Evolutionary conservation across 2,113 vertebrate genomes (phyloP).

Genomic region (Tauraco erythrolophus): DNA sequence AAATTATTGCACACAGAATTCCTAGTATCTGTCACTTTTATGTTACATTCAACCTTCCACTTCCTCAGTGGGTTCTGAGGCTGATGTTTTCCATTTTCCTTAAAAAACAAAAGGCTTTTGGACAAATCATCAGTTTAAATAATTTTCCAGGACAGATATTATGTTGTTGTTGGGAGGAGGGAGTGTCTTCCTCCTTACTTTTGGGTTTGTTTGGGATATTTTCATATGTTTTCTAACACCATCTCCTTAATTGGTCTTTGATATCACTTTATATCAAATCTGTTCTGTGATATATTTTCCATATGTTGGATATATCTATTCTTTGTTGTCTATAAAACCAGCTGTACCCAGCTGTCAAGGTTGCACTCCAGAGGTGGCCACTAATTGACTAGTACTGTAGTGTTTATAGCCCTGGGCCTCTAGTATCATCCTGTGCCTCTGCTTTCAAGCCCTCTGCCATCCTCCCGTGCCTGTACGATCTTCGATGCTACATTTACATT

Average conservation of each 20-base stretch:
- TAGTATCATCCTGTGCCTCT: background rate
- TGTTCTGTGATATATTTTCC: background rate
- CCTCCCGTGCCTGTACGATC: background rate
- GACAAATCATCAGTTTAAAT: background rate
- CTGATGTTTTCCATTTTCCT: background rate
- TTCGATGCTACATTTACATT: background rate
- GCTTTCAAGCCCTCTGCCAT: background rate
- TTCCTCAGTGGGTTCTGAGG: background rate
- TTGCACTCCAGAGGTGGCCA: background rate
- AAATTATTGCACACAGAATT: background rate
- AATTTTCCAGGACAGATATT: background rate
- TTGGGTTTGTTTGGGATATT: background rate
- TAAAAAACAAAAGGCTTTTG: background rate
- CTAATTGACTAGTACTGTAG: background rate
- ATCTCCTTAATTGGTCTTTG: background rate
- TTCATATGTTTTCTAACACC: background rate
- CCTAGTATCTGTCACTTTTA: background rate
- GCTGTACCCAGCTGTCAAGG: background rate
- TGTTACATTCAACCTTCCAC: fast-evolving
- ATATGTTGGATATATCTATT: background rate
- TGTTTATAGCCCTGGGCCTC: background rate
- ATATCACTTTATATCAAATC: background rate
- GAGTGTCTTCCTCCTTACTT: background rate
- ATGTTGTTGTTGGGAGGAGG: background rate
- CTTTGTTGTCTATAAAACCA: background rate